These are phyloP conservation scores for Brienomyrus brachyistius DNA, from an alignment of 2,113 vertebrate species.

Conservation along the genomic window DNA sequence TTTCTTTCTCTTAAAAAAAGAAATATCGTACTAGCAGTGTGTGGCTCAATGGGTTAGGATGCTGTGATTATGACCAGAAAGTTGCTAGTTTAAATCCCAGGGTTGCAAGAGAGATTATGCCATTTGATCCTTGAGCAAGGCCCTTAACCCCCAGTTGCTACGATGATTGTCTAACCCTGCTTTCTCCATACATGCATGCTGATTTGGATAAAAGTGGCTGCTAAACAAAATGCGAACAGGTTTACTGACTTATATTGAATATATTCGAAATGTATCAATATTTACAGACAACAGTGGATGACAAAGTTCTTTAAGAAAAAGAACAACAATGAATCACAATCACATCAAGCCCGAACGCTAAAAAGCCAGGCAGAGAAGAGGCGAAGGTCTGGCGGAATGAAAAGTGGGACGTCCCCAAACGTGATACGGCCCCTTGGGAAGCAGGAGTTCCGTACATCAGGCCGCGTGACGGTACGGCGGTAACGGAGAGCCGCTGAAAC, in stretches of 20 bases:
- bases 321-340: background rate
- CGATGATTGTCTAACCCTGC: background rate
- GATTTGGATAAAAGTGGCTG: background rate
- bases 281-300: background rate
- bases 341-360: background rate
- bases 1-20: too few species aligned
- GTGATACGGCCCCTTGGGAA: background rate
- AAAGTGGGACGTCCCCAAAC: too few species aligned
- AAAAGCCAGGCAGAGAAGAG: background rate
- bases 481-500: background rate
- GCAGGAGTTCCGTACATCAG: slow-evolving; percentile 10
- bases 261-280: background rate
- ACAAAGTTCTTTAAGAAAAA: background rate
- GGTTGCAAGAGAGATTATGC: background rate
- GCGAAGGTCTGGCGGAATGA: background rate
- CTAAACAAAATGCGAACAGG: background rate
- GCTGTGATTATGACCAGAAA: background rate
- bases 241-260: background rate
- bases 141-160: background rate
- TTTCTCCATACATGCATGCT: background rate
- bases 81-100: background rate
- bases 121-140: background rate
- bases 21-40: background rate
- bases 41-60: background rate
- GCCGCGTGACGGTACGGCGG: slow-evolving; percentile 16